Base-by-base conservation (phyloP, 2,888 invertebrate species). In the Agriopis aurantiaria region DNA sequence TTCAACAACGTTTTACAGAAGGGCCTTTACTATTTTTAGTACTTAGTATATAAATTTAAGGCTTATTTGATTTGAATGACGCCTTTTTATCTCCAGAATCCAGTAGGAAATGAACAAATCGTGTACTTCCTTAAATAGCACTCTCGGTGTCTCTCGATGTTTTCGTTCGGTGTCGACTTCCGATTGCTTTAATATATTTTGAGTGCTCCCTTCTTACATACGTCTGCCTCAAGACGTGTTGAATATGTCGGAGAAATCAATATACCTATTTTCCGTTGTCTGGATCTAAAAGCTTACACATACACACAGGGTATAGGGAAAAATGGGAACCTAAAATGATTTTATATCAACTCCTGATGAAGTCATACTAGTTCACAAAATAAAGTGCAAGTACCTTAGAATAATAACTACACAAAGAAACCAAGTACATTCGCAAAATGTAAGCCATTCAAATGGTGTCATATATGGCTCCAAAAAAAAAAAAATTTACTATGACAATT, bases 131-230 rank as follows among this genome's bases (percentile, higher is more conserved):
- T 63, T 53, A 68, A 75, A 73, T 73, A 68, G 40, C 73, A 75
- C 75, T 71, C 65, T 69, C 45, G 33, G 48, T 65, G 70, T 68
- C 73, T 75, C 65, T 68, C 45, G 33, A 51, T 57, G 72, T 67
- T 73, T 70, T 57, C 52, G 57, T 64, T 73, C 68, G 46, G 67
- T 72, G 66, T 69, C 75, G 68, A 75, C 73, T 70, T 73, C 72
- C 69, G 61, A 71, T 68, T 69, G 71, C 41, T 56, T 69, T 59
- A 66, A 63, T 68, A 64, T 58, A 63, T 53, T 61, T 63, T 55
- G 43, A 71, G 74, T 67, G 67, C 64, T 64, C 48, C 57, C 7
- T 45, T 67, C 45, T 40, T 51, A 45, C 49, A 62, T 43, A 49
- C 56, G 67, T 51, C 41, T 17, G 65, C 53, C 59, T 66, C 41